These are phyloP conservation scores for Caenorhabditis panamensis DNA, from an alignment of 2,888 invertebrate genomes.

Conservation along the genomic window DNA sequence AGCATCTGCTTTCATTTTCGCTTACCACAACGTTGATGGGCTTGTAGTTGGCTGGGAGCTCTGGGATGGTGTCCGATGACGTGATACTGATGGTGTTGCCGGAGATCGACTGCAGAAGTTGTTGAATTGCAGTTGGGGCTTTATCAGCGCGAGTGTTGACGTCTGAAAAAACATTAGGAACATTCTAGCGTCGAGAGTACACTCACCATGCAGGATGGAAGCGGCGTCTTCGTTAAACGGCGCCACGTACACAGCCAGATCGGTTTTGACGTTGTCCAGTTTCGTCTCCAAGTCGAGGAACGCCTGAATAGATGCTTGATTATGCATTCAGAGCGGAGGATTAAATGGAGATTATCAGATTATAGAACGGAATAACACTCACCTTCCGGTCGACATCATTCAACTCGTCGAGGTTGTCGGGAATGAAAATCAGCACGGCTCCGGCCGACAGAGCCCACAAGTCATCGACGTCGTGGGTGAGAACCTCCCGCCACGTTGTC, in stretches of 20 bases:
- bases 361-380: background rate
- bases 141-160: slow-evolving; percentile 38
- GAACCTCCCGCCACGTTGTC: slow-evolving; percentile 77
- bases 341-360: background rate
- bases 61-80: slow-evolving; percentile 18
- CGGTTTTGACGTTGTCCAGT: slow-evolving; percentile 68
- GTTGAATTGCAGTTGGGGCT: slow-evolving; percentile 70
- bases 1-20: too few species aligned
- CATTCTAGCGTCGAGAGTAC: too few species aligned
- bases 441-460: slow-evolving; percentile 72
- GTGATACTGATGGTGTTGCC: slow-evolving; percentile 78
- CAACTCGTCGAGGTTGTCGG: slow-evolving; percentile 71
- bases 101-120: slow-evolving; percentile 73
- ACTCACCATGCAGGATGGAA: slow-evolving; percentile 52
- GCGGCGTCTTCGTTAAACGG: slow-evolving; percentile 58
- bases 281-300: slow-evolving; percentile 71
- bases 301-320: slow-evolving; percentile 53
- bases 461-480: slow-evolving; percentile 68
- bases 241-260: slow-evolving; percentile 76
- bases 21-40: slow-evolving; percentile 47
- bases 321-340: slow-evolving; percentile 4
- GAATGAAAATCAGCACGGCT: slow-evolving; percentile 79
- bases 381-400: slow-evolving; percentile 68
- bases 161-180: slow-evolving; percentile 23
- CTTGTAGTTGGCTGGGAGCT: slow-evolving; percentile 33